phyloP scores from a whole-genome alignment of 2,797 vertebrate genomes.

The Alauda arvensis region DNA sequence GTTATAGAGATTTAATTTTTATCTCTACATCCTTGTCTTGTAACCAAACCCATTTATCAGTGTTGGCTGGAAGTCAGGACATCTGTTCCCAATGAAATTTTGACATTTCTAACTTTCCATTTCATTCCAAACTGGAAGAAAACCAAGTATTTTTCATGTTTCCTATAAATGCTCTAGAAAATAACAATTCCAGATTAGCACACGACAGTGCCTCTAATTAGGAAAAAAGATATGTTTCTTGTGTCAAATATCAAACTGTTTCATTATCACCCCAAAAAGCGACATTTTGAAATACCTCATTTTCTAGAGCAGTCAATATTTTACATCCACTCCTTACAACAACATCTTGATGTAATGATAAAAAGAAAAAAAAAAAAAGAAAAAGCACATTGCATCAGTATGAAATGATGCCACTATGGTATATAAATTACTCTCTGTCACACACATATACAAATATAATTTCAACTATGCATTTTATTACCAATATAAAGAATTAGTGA shows the following conservation, averaged over 20 bases:
- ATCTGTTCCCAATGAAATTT: conserved; percentile 24
- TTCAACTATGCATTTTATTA: background rate
- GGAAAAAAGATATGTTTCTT: background rate
- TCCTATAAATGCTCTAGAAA: conserved; percentile 11
- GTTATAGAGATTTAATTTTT: background rate
- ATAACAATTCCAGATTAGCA: background rate
- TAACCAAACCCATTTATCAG: conserved; percentile 11
- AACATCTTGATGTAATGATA: background rate
- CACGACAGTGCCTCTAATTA: background rate
- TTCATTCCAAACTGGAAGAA: conserved; percentile 37
- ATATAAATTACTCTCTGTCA: background rate
- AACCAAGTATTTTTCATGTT: conserved; percentile 7
- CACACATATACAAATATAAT: background rate
- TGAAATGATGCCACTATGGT: background rate
- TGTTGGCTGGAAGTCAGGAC: conserved; percentile 30
- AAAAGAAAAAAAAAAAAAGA: background rate
- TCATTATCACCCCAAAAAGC: background rate
- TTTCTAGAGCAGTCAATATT: background rate
- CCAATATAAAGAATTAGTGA: background rate
- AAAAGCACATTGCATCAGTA: background rate
- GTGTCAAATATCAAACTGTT: background rate
- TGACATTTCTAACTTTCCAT: conserved; percentile 37
- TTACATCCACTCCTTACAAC: background rate
- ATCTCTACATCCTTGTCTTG: background rate
- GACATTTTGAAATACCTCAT: background rate